phyloP scores from a whole-genome alignment of 1,140 invertebrate species.

The Megathymus violae region DNA sequence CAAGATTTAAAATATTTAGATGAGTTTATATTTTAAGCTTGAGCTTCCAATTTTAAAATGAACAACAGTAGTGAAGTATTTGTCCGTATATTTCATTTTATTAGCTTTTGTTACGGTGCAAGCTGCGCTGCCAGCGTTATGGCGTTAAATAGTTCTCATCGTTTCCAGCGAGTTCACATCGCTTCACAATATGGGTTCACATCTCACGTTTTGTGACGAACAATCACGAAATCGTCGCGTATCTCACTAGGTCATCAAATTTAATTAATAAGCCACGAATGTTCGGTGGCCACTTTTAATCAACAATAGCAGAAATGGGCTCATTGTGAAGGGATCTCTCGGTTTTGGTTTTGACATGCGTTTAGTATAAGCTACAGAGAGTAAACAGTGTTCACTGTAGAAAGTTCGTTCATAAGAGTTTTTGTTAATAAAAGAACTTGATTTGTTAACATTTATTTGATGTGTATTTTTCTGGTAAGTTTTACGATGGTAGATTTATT shows the following conservation, averaged over 20 bases:
- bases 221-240: slow-evolving; percentile 46
- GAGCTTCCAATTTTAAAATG: no score
- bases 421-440: no score
- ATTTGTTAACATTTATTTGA: no score
- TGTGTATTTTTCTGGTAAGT: no score
- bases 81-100: no score
- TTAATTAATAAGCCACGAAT: slow-evolving; percentile 50
- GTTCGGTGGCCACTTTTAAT: slow-evolving; percentile 23
- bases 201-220: slow-evolving; percentile 40
- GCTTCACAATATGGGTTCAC: slow-evolving; percentile 38
- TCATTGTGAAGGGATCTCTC: slow-evolving; percentile 37
- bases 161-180: slow-evolving; percentile 36
- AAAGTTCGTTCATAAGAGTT: no score
- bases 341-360: slow-evolving; percentile 18
- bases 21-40: no score
- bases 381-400: no score
- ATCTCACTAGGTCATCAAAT: slow-evolving; percentile 49
- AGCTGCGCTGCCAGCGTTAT: background rate
- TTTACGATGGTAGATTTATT: no score
- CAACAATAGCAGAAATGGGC: slow-evolving; percentile 41
- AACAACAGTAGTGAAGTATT: no score
- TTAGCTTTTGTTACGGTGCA: background rate
- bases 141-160: slow-evolving; percentile 7
- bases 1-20: no score
- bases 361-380: background rate